Evolutionary conservation across 2,113 vertebrate genomes (phyloP).

Genomic region (Macheiramphus alcinus): DNA sequence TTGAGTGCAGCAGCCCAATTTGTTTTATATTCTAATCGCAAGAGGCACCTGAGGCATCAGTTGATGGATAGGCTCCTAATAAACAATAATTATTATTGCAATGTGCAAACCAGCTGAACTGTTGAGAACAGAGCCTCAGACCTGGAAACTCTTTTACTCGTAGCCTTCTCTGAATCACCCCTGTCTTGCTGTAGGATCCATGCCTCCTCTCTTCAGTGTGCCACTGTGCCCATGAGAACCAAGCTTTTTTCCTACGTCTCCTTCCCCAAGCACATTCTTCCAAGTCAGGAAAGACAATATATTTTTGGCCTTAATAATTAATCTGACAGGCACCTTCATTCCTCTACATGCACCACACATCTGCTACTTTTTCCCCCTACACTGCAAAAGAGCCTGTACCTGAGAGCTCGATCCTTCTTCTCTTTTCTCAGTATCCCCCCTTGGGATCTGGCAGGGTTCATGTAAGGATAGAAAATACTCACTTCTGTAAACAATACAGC

Average conservation of each 20-base stretch:
- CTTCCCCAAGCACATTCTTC: not conserved
- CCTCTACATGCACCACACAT: not conserved
- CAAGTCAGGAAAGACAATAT: not conserved
- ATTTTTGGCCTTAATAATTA: not conserved
- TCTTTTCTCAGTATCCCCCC: not conserved
- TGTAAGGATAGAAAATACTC: not conserved
- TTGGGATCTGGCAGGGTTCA: not conserved
- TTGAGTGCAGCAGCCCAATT: not conserved
- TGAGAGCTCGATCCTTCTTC: not conserved
- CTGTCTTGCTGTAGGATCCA: not conserved
- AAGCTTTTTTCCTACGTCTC: not conserved
- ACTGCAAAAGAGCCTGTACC: not conserved
- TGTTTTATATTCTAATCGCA: conserved; percentile 1
- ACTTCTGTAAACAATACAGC: not conserved
- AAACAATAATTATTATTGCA: conserved; percentile 52
- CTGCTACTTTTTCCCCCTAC: not conserved
- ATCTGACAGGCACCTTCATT: not conserved
- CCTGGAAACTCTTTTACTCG: not conserved
- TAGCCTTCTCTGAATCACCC: not conserved
- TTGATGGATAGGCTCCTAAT: conserved; percentile 21
- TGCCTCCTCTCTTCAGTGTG: not conserved
- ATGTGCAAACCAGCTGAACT: conserved; percentile 11
- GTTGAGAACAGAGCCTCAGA: conserved; percentile 2
- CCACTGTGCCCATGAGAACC: not conserved
- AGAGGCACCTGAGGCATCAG: conserved; percentile 20